Conservation (phyloP, 1,140 invertebrate species). For the Drosophila hydei region DNA sequence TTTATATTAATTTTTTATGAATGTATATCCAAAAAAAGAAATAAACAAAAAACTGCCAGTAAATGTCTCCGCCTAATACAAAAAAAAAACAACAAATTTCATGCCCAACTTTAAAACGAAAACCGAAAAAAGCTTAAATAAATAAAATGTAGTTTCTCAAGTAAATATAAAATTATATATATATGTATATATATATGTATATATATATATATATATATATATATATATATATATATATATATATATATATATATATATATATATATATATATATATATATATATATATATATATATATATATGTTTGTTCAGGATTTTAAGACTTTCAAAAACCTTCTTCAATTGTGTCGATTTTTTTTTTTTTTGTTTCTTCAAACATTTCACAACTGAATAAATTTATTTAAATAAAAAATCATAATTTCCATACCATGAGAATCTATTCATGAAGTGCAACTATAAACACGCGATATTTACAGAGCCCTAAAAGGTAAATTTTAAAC, state of each 20-base stretch:
- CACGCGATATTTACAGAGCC: slow-evolving; percentile 23
- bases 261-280: too few species aligned
- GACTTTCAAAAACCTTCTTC: too few species aligned
- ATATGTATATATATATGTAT: too few species aligned
- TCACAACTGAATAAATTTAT: too few species aligned
- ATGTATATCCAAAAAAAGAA: slow-evolving; percentile 35
- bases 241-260: too few species aligned
- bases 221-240: too few species aligned
- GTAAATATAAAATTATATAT: not conserved
- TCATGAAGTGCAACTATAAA: slow-evolving; percentile 11
- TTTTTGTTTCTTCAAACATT: too few species aligned
- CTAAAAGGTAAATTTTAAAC: slow-evolving; percentile 36
- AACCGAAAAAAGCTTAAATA: slow-evolving; percentile 5
- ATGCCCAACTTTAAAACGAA: slow-evolving; percentile 29
- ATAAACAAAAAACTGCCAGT: slow-evolving; percentile 74
- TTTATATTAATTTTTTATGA: slow-evolving; percentile 27
- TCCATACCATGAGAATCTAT: slow-evolving; percentile 9
- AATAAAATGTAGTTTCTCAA: slow-evolving; percentile 8
- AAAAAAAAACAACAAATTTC: slow-evolving; percentile 21
- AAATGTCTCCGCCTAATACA: slow-evolving; percentile 75
- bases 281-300: too few species aligned
- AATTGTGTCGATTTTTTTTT: too few species aligned
- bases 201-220: too few species aligned
- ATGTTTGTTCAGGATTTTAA: too few species aligned
- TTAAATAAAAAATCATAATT: slow-evolving; percentile 7